phyloP scores from a whole-genome alignment of 2,888 invertebrate genomes.

The Apodemia mormo region DNA sequence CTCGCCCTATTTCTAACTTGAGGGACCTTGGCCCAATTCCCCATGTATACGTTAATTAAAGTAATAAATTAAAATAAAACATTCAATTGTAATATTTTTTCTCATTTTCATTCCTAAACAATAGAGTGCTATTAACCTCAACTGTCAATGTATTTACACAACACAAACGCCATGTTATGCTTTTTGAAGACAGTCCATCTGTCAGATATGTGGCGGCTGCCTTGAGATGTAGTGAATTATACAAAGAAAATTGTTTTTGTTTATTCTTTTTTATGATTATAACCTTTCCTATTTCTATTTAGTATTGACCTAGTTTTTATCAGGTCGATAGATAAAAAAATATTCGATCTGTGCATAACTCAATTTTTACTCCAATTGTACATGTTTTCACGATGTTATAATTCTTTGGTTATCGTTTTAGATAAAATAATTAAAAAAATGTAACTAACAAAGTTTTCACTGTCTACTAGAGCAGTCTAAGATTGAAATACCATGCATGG shows the following conservation, averaged over 20 bases:
- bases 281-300: not conserved
- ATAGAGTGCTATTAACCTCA: not conserved
- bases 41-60: not conserved
- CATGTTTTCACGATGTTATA: no score
- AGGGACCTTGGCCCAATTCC: constrained; percentile 9
- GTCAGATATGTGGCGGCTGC: not conserved
- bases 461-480: no score
- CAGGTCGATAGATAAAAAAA: not conserved
- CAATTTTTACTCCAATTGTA: no score
- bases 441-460: no score
- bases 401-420: no score
- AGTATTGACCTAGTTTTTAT: not conserved
- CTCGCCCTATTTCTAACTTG: constrained; percentile 7
- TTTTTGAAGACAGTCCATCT: constrained; percentile 8
- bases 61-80: not conserved
- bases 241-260: constrained; percentile 7
- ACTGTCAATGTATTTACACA: constrained; percentile 6
- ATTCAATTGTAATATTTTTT: not conserved
- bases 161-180: not conserved
- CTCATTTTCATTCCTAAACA: not conserved
- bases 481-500: no score
- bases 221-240: constrained; percentile 3
- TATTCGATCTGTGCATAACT: no score
- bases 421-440: no score
- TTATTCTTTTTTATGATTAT: constrained; percentile 1